Base-by-base conservation (phyloP, 2,113 vertebrate genomes). In the Gymnorhina tibicen region DNA sequence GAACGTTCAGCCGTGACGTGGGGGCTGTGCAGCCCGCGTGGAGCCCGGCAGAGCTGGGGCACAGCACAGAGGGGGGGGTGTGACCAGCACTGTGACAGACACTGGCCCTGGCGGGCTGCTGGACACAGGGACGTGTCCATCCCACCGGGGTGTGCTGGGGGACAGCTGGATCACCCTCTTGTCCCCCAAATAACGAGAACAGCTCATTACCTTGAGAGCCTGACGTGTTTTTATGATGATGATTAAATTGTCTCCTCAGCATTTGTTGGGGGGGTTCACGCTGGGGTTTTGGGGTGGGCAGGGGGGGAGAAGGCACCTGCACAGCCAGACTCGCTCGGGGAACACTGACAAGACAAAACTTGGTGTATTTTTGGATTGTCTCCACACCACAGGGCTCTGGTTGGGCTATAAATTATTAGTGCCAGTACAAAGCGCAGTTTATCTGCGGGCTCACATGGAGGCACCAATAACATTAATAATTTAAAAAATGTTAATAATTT, bases 401-500 rank as follows among this genome's bases (percentile, higher is more conserved):
- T 76, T 9, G 88, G 70, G 90, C 88, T 69, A 81, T 92, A 81
- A 93, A 93, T 96, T 91, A 94, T 96, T 96, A 69, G 89, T 89
- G 95, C 93, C 88, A 28, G 78, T 85, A 95, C 95, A 95, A 95
- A 97, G 95, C 84, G 17, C 91, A 94, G 95, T 97, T 97, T 96
- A 96, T 96, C 95, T 95, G 85, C 42, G 26, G 94, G 91, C 96
- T 93, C 92, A 64, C 93, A 93, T 23, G 92, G 93, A 97, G 96
- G 97, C 98, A 97, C 95, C 84, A 87, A 91, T 91, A 96, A 86
- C 95, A 97, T 98, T 95, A 98, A 98, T 98, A 97, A 98, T 98
- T 98, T 74, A 98, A 96, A 94, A 97, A 97, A 97, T 95, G 95
- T 98, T 97, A 98, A 98, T 98, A 98, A 98, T 98, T 98, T 97